Base-by-base conservation (phyloP, 2,888 invertebrate genomes). In the Agrenia bidenticulata region DNA sequence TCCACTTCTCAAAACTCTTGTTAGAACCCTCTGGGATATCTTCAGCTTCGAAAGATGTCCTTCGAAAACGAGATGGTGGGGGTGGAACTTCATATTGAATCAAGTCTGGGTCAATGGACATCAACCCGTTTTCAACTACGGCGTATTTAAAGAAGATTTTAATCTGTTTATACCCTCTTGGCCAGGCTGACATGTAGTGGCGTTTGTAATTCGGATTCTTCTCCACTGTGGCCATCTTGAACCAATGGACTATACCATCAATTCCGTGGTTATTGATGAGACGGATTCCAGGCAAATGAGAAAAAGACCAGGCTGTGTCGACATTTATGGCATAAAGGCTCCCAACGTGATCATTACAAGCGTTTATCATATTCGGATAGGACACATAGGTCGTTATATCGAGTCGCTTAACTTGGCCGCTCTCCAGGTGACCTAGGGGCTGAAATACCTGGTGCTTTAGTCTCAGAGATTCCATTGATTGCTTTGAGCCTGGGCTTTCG, bases 401-500 rank as follows among this genome's bases (percentile, higher is more conserved):
- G 5, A 61, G 42, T 41, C 51, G 19, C 24, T 49, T 42, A 9
- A 49, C n/a, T n/a, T n/a, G n/a, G n/a, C n/a, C n/a, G n/a, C n/a
- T n/a, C n/a, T 32, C 32, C 4, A 32, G 32, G 4, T 4, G 32
- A 32, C 4, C 32, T 11, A 15, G 17, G 15, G 19, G n/a, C 5
- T 45, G 5, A 15, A 45, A 15, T 4, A 21, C 17, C 2, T 51
- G 7, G 15, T 53, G 53, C 21, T 53, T 19, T 15, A 50, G 27
- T 9, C 15, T 24, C 50, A 60, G 23, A 1, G 50, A 11, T 23
- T 23, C 19, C 13, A 62, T 62, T n/a, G 41, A 24, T 49, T 56
- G n/a, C 21, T 23, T n/a, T 1, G 56, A 56, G 5, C 62, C 62
- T 1, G 62, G 62, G 17, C 62, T 62, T 49, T 62, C 62, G 17